A percentile compares a stretch with the other conserved stretches of the same genome.
Conservation (phyloP, 2,113 vertebrate species). For the Periophthalmodon schlosseri region DNA sequence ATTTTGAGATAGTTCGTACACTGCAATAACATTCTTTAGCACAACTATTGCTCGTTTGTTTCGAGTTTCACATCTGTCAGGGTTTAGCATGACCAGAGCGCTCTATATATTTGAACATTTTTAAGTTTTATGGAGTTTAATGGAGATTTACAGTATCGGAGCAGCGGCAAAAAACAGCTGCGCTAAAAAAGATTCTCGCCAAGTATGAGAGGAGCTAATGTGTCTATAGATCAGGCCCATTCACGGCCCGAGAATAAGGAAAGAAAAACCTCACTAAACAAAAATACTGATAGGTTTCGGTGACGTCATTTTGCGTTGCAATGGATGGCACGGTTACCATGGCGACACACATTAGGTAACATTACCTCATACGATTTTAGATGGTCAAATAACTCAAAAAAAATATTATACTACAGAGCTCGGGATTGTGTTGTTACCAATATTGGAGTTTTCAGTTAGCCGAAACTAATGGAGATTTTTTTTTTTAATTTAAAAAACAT, state of each 20-base stretch:
- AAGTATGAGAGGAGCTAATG: constrained; percentile 6
- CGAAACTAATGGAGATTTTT: too few relatives aligned
- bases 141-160: constrained; percentile 13
- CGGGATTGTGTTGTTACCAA: too few relatives aligned
- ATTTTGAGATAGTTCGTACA: constrained; percentile 82
- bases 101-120: neutral
- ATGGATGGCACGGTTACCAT: neutral
- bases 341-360: neutral
- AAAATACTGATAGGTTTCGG: too few relatives aligned
- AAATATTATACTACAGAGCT: too few relatives aligned
- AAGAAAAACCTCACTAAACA: constrained; percentile 2
- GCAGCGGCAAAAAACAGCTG: constrained; percentile 40
- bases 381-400: too few relatives aligned
- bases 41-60: constrained; percentile 59
- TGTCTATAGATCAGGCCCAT: constrained; percentile 12
- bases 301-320: too few relatives aligned
- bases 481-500: too few relatives aligned
- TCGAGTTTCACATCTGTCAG: constrained; percentile 84
- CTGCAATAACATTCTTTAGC: constrained; percentile 81
- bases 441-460: too few relatives aligned
- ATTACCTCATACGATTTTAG: too few relatives aligned
- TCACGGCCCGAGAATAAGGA: neutral
- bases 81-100: constrained; percentile 73
- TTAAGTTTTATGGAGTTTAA: too few relatives aligned
- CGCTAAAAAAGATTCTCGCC: constrained; percentile 20